Base-by-base conservation (phyloP, 1,140 invertebrate species). In the Halyomorpha halys region DNA sequence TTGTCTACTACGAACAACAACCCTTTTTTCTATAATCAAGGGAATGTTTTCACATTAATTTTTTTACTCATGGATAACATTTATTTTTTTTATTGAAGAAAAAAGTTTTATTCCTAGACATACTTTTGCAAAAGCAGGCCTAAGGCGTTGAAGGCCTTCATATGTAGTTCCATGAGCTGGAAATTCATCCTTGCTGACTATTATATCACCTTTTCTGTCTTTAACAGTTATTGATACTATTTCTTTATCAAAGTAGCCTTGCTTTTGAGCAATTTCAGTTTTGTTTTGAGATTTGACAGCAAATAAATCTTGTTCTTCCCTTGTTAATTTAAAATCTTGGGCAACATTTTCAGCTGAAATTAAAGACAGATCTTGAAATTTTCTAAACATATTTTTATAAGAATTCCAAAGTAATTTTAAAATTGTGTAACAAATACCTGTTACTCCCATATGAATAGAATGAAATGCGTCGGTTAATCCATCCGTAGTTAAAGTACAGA, bases 401-500 rank as follows among this genome's bases (percentile, higher is more conserved):
- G 16, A 15, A 53, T 25, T 21, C 3, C 8, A 53, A 53, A 53
- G 6, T 59, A 1, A 13, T 21, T 59, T 11, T 59, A n/a, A 23
- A 59, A 59, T 49, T 8, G 8, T 3, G 27, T 8, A 51, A 53
- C 61, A 66, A 25, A 63, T 76, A 89, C 87, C 86, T 70, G 91
- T 94, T 53, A 88, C 76, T 64, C 90, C 91, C 91, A 94, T 94
- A 69, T 89, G 88, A 66, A 86, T 82, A 68, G 82, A 79, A 69
- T 82, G 71, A 73, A 93, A 89, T 13, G 87, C 86, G 79, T 93
- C 90, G 6, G 81, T 89, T 6, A 94, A 77, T 1, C 89, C 90
- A 80, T 94, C 91, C 23, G 71, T 69, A 11, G 91, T 39, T 79
- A 92, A 81, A 1, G 85, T 82, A 73, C 94, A 91, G 15, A 78